These are phyloP conservation scores for Griposia aprilina DNA, from an alignment of 2,888 invertebrate genomes.

Conservation along the genomic window DNA sequence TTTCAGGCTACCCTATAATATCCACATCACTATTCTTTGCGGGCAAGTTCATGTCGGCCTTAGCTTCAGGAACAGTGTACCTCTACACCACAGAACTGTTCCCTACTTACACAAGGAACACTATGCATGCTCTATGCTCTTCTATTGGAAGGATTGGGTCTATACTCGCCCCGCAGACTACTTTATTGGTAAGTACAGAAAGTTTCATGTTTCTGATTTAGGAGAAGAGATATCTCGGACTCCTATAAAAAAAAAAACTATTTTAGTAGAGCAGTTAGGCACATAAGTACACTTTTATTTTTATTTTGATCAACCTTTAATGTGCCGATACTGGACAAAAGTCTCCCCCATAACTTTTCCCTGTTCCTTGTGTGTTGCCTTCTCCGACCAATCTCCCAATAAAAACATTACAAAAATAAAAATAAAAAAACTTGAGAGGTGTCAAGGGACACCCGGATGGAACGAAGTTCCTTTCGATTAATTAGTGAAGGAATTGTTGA, in stretches of 20 bases:
- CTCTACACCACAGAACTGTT: conserved; percentile 80
- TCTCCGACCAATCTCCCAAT: too few relatives aligned
- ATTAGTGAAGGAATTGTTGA: too few relatives aligned
- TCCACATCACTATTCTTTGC: conserved; percentile 83
- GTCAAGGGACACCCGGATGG: too few relatives aligned
- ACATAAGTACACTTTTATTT: too few relatives aligned
- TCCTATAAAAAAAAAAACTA: background rate
- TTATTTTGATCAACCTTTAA: too few relatives aligned
- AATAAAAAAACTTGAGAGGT: too few relatives aligned
- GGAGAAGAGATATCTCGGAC: background rate
- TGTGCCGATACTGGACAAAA: too few relatives aligned
- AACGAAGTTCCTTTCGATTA: too few relatives aligned
- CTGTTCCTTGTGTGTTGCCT: too few relatives aligned
- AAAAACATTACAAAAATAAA: too few relatives aligned
- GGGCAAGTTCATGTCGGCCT: conserved; percentile 88
- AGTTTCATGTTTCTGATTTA: background rate
- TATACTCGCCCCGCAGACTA: conserved; percentile 90
- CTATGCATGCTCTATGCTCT: conserved; percentile 90
- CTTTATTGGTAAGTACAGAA: conserved; percentile 36
- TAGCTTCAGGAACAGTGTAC: conserved; percentile 90
- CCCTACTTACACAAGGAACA: conserved; percentile 91
- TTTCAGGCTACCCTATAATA: conserved; percentile 67
- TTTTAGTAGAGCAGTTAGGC: too few relatives aligned
- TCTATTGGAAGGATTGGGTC: conserved; percentile 89
- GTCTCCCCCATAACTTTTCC: too few relatives aligned